phyloP scores from a whole-genome alignment of 1,140 invertebrate genomes.

The Anoplophora glabripennis region DNA sequence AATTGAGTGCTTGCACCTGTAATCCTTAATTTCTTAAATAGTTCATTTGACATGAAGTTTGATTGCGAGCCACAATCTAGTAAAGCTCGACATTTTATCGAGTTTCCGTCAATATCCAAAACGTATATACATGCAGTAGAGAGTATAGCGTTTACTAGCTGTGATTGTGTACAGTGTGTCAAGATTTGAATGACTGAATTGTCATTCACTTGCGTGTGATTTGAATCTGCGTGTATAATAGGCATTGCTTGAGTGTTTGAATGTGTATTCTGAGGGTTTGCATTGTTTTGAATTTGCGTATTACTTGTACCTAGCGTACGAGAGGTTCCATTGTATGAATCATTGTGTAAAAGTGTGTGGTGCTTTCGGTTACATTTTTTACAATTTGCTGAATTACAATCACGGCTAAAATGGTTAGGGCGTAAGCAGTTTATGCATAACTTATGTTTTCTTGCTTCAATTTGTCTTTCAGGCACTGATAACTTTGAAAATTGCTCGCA shows the following conservation, averaged over 20 bases:
- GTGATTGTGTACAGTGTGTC: too few species aligned
- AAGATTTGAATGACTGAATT: too few species aligned
- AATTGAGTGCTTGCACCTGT: conserved; percentile 5
- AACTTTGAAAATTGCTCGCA: conserved; percentile 14
- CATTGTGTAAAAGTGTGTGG: too few species aligned
- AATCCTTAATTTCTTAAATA: conserved; percentile 13
- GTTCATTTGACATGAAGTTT: conserved; percentile 5
- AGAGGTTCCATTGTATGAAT: too few species aligned
- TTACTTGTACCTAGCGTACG: neutral
- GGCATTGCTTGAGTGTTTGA: too few species aligned
- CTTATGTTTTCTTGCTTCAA: conserved; percentile 5
- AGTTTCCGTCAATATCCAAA: neutral
- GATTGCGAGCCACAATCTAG: conserved; percentile 15
- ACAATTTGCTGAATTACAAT: neutral
- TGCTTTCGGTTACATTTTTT: too few species aligned
- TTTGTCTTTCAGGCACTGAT: neutral
- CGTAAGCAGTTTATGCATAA: conserved; percentile 11
- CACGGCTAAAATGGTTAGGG: neutral
- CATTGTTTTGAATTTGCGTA: neutral
- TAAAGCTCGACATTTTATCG: conserved; percentile 10
- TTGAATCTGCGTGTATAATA: too few species aligned
- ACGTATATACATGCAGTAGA: conserved; percentile 11
- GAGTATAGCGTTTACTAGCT: neutral
- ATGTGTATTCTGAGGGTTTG: neutral
- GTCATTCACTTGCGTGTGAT: too few species aligned